Base-by-base conservation (phyloP, 2,797 vertebrate species). In the Jordanella pulchra region DNA sequence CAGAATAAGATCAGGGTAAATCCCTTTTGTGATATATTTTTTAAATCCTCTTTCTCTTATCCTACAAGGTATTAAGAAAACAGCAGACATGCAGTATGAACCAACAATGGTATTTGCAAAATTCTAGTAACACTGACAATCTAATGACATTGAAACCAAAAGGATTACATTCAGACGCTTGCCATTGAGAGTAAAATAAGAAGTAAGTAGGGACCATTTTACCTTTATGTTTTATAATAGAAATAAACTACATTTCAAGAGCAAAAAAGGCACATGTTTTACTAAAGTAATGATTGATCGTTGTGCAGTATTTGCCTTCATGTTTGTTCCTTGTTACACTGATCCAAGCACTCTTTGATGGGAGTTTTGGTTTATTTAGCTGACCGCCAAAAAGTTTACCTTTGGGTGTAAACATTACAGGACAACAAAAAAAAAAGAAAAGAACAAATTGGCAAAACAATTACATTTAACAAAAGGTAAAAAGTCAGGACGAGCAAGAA, bases 51-150 rank as follows among this genome's bases (percentile, higher is more conserved):
- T 67, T 82, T 84, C 78, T 86, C 72, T 80, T 81, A 71, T 77
- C 75, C 25, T 69, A 79, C 75, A 64, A 75, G 77, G 70, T 73
- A 80, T 79, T 75, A 80, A 68, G 86, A 76, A 67, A 65, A 77
- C 42, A 73, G 76, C 81, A 48, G 75, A 84, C 78, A 86, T 86
- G n/a, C n/a, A n/a, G n/a, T n/a, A 71, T 67, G 76, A 88, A 90
- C 89, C 84, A 42, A 81, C 87, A 85, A 80, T 85, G 75, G 83
- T 84, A 86, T 91, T 91, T 89, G 75, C 84, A 83, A 83, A 83
- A 65, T 83, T 84, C 82, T 86, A 90, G 90, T 92, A 86, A 68
- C 42, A 27, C 72, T 58, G 74, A 71, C 75, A 67, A 88, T 86
- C 86, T 77, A 63, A 76, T 87, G 83, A 83, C 87, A 84, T 53